Evolutionary conservation across 2,888 invertebrate genomes (phyloP).

Genomic region (Drosophila parthenogenetica): DNA sequence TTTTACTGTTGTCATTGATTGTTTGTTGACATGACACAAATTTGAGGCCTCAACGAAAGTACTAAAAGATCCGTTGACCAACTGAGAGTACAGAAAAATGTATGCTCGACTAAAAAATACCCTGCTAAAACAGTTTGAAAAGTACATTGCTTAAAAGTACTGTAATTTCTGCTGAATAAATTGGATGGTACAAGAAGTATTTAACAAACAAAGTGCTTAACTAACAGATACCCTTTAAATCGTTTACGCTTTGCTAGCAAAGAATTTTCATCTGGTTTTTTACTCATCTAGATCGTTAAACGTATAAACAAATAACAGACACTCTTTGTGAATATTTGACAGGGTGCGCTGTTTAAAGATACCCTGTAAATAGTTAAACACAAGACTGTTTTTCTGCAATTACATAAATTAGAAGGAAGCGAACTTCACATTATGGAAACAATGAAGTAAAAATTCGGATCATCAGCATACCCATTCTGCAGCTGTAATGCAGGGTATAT

Average conservation of each 20-base stretch:
- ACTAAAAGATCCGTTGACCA: constrained; percentile 9
- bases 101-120: constrained; percentile 3
- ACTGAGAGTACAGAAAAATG: not conserved
- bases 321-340: too few relatives aligned
- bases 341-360: constrained; percentile 3
- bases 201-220: not conserved
- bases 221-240: not conserved
- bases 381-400: too few relatives aligned
- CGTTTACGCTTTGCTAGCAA: too few relatives aligned
- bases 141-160: too few relatives aligned
- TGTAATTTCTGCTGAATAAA: not conserved
- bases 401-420: too few relatives aligned
- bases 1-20: constrained; percentile 30
- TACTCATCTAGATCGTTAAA: not conserved
- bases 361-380: too few relatives aligned
- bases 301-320: not conserved
- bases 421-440: too few relatives aligned
- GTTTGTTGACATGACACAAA: constrained; percentile 51
- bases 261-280: too few relatives aligned
- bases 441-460: too few relatives aligned
- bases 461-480: too few relatives aligned
- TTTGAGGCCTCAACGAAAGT: constrained; percentile 37
- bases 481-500: constrained; percentile 16
- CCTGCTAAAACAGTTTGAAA: not conserved
- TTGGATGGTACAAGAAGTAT: too few relatives aligned